Evolutionary conservation across 1,140 invertebrate species (phyloP).

Genomic region (Camponotus floridanus): DNA sequence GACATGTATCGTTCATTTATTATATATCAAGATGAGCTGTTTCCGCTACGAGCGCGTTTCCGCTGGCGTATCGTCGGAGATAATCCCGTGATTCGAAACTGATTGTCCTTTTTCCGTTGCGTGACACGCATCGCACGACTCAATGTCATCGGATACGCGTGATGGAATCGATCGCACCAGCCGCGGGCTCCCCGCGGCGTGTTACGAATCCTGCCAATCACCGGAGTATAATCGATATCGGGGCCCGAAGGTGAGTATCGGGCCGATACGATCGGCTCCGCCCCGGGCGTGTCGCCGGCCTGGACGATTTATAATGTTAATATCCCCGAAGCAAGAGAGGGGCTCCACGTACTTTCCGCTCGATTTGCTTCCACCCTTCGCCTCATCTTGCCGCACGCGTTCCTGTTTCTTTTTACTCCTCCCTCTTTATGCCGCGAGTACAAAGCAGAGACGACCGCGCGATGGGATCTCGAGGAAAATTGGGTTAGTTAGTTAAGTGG

Average conservation of each 20-base stretch:
- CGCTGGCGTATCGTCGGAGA: conserved; percentile 12
- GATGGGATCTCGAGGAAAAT: conserved; percentile 38
- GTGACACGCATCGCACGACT: conserved; percentile 15
- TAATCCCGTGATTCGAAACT: conserved; percentile 34
- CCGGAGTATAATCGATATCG: conserved; percentile 84
- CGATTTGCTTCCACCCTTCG: conserved; percentile 34
- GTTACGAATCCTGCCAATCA: conserved; percentile 85
- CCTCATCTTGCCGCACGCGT: conserved; percentile 11
- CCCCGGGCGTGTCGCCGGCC: conserved; percentile 84
- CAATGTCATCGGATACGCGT: conserved; percentile 43
- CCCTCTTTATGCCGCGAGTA: not conserved
- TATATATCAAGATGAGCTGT: not conserved
- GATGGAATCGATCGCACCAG: conserved; percentile 63
- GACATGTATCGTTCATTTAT: conserved; percentile 11
- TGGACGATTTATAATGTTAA: conserved; percentile 85
- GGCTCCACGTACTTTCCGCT: conserved; percentile 56
- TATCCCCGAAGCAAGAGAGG: conserved; percentile 76
- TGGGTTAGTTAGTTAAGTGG: conserved; percentile 53
- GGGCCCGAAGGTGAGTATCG: conserved; percentile 81
- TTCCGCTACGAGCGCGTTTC: not conserved
- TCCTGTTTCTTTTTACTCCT: conserved; percentile 1
- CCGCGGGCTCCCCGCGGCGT: conserved; percentile 78
- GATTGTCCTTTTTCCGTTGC: conserved; percentile 21
- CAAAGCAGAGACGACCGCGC: not conserved
- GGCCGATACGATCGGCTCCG: conserved; percentile 83